Percentiles rank a stretch among this genome's conserved stretches.
These are phyloP conservation scores for Nasonia longicornis DNA, from an alignment of 1,140 invertebrate genomes.

Conservation along the genomic window DNA sequence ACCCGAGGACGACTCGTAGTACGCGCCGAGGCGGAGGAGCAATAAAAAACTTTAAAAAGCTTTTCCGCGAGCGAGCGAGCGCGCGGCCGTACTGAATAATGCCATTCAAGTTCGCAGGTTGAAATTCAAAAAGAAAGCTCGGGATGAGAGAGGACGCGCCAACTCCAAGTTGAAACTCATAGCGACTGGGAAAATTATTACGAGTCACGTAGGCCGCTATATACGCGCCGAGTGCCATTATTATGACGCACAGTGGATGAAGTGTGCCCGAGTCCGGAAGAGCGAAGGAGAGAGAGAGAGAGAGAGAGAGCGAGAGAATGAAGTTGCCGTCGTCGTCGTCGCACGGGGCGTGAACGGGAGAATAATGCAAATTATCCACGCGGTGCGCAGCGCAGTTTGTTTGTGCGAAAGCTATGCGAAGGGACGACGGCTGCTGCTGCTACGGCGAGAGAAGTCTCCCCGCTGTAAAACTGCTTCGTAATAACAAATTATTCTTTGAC, in stretches of 20 bases:
- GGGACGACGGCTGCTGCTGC: background rate
- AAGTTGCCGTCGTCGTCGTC: slow-evolving; percentile 33
- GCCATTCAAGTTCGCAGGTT: slow-evolving; percentile 41
- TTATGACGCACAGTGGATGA: slow-evolving; percentile 48
- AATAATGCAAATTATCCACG: slow-evolving; percentile 56
- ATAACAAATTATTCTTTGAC: background rate
- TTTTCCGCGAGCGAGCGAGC: slow-evolving; percentile 19
- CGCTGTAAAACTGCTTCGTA: background rate
- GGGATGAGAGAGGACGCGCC: background rate
- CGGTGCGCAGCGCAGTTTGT: slow-evolving; percentile 22
- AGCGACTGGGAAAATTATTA: slow-evolving; percentile 49
- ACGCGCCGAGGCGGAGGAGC: background rate
- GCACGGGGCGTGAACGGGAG: slow-evolving; percentile 45
- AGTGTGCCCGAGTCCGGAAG: slow-evolving; percentile 39
- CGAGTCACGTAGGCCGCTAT: slow-evolving; percentile 52
- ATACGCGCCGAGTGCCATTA: slow-evolving; percentile 48
- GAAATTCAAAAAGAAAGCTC: slow-evolving; percentile 45
- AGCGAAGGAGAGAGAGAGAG: slow-evolving; percentile 28
- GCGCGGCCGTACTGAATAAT: slow-evolving; percentile 36
- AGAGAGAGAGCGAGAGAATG: slow-evolving; percentile 35
- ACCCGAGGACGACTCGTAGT: background rate
- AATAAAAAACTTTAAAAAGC: slow-evolving; percentile 47
- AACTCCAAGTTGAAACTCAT: slow-evolving; percentile 41
- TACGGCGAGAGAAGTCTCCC: background rate
- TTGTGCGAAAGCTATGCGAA: background rate